Evolutionary conservation across 2,113 vertebrate genomes (phyloP).

Genomic region (Indicator indicator): DNA sequence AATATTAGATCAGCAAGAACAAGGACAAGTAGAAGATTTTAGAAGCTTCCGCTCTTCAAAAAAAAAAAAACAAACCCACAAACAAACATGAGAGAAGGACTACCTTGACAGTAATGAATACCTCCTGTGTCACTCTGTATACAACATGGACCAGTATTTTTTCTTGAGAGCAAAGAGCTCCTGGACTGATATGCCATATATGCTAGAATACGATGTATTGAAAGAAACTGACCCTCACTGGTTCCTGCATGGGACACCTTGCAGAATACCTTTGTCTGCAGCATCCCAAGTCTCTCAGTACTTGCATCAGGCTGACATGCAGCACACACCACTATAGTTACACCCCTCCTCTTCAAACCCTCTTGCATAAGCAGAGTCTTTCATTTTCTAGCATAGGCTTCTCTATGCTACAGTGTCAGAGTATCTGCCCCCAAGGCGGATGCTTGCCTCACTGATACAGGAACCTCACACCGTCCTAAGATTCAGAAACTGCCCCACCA

Average conservation of each 20-base stretch:
- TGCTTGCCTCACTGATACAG: background rate
- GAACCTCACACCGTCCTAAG: background rate
- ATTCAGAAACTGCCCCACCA: background rate
- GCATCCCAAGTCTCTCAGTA: background rate
- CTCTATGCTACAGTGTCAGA: background rate
- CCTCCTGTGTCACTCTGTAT: background rate
- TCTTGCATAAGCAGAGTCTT: background rate
- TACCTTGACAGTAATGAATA: background rate
- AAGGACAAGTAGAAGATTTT: background rate
- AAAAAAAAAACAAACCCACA: background rate
- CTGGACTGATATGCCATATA: background rate
- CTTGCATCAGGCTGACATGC: background rate
- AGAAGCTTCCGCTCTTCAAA: background rate
- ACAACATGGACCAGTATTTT: background rate
- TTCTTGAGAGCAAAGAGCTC: background rate
- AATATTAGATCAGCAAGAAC: background rate
- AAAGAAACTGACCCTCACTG: background rate
- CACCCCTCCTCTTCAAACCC: background rate
- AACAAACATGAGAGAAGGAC: background rate
- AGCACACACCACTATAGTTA: background rate
- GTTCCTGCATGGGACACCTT: background rate
- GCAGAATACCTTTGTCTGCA: background rate
- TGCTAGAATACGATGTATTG: background rate
- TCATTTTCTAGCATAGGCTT: background rate
- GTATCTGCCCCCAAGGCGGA: accelerated